Evolutionary conservation across 2,888 invertebrate species (phyloP).

Genomic region (Papilio elwesi): DNA sequence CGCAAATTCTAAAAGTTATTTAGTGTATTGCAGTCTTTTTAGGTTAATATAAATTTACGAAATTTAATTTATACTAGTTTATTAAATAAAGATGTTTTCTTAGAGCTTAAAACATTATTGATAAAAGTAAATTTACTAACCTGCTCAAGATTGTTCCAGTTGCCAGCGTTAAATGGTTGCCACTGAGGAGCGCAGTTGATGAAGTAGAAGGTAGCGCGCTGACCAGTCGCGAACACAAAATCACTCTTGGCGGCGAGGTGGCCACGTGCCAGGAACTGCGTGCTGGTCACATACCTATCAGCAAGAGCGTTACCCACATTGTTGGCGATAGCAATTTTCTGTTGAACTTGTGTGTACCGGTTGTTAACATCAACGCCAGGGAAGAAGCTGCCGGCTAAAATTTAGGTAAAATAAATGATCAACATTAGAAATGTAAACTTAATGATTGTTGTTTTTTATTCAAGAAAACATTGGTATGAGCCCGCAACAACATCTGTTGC

Average conservation of each 20-base stretch:
- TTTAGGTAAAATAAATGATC: background rate
- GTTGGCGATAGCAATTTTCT: constrained; percentile 60
- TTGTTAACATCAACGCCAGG: constrained; percentile 69
- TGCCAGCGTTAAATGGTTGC: constrained; percentile 86
- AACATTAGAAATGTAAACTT: background rate
- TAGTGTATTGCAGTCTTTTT: too few relatives aligned
- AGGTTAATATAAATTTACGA: too few relatives aligned
- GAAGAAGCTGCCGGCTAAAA: constrained; percentile 78
- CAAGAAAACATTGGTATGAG: too few relatives aligned
- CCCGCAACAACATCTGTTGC: too few relatives aligned
- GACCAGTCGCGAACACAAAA: constrained; percentile 84
- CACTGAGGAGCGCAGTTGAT: constrained; percentile 88
- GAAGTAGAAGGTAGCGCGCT: constrained; percentile 85
- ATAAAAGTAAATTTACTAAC: too few relatives aligned
- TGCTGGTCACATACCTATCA: constrained; percentile 73
- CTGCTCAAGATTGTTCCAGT: constrained; percentile 83
- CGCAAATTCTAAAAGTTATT: constrained; percentile 81
- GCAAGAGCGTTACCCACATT: constrained; percentile 65
- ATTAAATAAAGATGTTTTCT: too few relatives aligned
- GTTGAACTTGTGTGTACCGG: constrained; percentile 68
- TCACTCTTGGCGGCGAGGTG: constrained; percentile 86
- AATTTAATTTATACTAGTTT: too few relatives aligned
- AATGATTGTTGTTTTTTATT: too few relatives aligned
- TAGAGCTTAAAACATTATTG: too few relatives aligned
- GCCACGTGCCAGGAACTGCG: constrained; percentile 82